A percentile compares a stretch with the other conserved stretches of the same genome.
Conservation (phyloP, 2,113 vertebrate species). For the Bucco capensis region DNA sequence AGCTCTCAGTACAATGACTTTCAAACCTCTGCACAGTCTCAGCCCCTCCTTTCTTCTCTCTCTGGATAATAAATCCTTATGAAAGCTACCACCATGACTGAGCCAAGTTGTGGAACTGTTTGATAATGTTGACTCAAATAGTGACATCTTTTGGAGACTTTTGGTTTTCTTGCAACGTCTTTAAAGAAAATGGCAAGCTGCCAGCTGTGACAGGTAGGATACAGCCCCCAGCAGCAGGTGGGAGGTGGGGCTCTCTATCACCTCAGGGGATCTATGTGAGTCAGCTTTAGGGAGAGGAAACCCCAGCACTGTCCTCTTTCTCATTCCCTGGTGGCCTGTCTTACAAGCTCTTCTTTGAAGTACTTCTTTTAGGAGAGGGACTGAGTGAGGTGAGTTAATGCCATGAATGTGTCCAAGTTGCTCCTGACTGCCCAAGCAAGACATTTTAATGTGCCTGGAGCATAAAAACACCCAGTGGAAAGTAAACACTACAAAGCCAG, state of each 20-base stretch:
- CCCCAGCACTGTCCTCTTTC: neutral
- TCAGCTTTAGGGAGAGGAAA: neutral
- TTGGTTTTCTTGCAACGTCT: neutral
- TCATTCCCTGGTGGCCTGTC: neutral
- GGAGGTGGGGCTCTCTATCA: neutral
- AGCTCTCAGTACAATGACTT: conserved; percentile 65
- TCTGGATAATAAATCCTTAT: conserved; percentile 70
- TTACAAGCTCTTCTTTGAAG: neutral
- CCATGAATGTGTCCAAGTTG: neutral
- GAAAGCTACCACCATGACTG: conserved; percentile 55
- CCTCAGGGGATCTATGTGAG: neutral
- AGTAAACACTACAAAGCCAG: neutral
- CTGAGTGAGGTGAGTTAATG: neutral
- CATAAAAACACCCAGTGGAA: neutral
- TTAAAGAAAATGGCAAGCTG: neutral
- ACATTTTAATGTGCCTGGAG: neutral
- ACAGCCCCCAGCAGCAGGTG: neutral
- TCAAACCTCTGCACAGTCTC: conserved; percentile 43
- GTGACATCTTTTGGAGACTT: conserved; percentile 58
- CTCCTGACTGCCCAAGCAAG: neutral
- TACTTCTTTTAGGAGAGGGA: neutral
- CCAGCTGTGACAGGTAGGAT: neutral
- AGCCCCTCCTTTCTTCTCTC: conserved; percentile 7
- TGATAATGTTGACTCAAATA: conserved; percentile 67
- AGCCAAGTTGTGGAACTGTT: conserved; percentile 65